These are phyloP conservation scores for Campylomormyrus tamandua DNA, from an alignment of 2,113 vertebrate genomes.

Conservation along the genomic window DNA sequence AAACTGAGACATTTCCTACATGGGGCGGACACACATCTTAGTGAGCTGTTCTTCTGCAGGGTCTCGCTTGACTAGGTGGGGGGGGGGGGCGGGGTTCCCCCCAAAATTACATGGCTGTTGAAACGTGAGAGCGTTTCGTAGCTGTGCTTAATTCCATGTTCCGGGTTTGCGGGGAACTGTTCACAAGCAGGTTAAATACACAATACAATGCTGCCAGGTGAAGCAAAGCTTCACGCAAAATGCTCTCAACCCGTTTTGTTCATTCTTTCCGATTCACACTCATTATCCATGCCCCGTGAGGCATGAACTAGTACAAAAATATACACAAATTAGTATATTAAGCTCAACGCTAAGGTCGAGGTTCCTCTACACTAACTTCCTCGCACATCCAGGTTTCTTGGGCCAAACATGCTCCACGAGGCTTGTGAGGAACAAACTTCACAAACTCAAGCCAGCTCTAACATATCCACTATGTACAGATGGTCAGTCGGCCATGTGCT, in stretches of 20 bases:
- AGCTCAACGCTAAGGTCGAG: background rate
- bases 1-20: constrained; percentile 5
- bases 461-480: background rate
- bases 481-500: background rate
- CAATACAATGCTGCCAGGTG: background rate
- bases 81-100: background rate
- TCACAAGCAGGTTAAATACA: background rate
- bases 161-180: background rate
- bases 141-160: background rate
- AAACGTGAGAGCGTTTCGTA: background rate
- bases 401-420: background rate
- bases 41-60: background rate
- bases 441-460: background rate
- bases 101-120: background rate
- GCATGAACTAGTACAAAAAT: constrained; percentile 9
- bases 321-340: constrained; percentile 13
- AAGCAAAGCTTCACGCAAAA: background rate
- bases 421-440: background rate
- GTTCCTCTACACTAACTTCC: background rate
- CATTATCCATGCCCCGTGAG: background rate
- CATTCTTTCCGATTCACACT: background rate
- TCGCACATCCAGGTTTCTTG: background rate
- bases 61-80: background rate
- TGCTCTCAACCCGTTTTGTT: background rate
- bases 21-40: background rate